Evolutionary conservation across 2,888 invertebrate species (phyloP).

Genomic region (Ctena decussata): DNA sequence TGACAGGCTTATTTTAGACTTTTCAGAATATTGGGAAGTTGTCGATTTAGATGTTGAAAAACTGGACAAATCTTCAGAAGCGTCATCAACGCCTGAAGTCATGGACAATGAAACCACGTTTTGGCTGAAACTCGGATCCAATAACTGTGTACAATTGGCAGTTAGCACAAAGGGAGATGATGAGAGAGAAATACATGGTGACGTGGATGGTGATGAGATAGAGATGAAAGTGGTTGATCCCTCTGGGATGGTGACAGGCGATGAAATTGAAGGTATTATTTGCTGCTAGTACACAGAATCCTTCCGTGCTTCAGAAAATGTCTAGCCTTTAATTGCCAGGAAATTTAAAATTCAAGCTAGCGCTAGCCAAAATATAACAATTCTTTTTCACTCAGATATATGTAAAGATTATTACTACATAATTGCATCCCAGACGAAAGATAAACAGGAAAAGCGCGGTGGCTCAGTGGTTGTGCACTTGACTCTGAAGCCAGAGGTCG

Average conservation of each 20-base stretch:
- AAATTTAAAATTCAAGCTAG: too few relatives aligned
- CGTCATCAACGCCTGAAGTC: background rate
- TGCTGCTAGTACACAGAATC: too few relatives aligned
- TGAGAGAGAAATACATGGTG: background rate
- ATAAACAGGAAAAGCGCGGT: too few relatives aligned
- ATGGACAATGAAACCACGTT: background rate
- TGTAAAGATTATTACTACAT: too few relatives aligned
- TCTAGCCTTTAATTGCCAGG: too few relatives aligned
- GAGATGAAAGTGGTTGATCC: background rate
- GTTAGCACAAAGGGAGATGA: background rate
- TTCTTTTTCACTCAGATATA: too few relatives aligned
- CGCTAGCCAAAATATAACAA: too few relatives aligned
- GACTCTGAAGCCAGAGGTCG: too few relatives aligned
- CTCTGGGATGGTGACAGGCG: background rate
- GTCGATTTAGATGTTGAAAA: constrained; percentile 12
- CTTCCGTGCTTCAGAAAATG: too few relatives aligned
- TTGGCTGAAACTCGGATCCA: background rate
- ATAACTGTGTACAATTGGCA: background rate
- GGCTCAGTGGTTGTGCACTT: too few relatives aligned
- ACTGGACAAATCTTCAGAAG: background rate
- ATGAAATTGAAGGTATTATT: background rate
- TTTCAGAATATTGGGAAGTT: constrained; percentile 18
- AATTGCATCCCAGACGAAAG: too few relatives aligned
- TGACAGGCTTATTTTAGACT: background rate
- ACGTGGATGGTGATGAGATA: background rate